A percentile compares a stretch with the other conserved stretches of the same genome.
Conservation (phyloP, 2,113 vertebrate genomes). For the Dicerorhinus sumatrensis region DNA sequence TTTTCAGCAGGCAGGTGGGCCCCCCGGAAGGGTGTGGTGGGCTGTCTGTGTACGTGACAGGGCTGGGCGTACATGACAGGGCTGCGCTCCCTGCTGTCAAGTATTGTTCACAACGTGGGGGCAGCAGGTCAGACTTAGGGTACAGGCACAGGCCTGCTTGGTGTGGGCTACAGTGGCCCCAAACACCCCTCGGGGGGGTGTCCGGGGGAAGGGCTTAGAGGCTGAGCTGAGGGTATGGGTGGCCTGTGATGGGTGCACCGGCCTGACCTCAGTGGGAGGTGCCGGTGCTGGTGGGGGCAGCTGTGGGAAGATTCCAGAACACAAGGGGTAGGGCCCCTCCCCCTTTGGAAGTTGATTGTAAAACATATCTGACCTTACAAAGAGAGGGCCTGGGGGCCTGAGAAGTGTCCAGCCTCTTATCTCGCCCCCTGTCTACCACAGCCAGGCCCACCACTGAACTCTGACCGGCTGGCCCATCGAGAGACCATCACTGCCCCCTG, state of each 20-base stretch:
- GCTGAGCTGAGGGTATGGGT: not conserved
- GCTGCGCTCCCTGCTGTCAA: accelerated
- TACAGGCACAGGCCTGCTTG: not conserved
- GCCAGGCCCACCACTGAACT: not conserved
- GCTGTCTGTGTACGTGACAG: accelerated
- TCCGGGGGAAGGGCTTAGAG: not conserved
- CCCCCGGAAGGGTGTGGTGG: not conserved
- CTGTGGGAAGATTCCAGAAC: not conserved
- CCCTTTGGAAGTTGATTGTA: not conserved
- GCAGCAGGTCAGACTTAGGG: not conserved
- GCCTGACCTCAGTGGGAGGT: too few species aligned
- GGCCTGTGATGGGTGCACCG: not conserved
- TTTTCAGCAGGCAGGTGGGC: not conserved
- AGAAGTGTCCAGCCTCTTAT: not conserved
- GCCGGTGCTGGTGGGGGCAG: accelerated
- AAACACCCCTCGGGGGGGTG: too few species aligned
- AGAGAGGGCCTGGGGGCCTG: not conserved
- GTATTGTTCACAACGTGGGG: too few species aligned
- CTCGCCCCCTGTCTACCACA: not conserved
- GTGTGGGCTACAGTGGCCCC: accelerated
- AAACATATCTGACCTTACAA: not conserved
- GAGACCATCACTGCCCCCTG: not conserved
- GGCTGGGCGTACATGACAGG: accelerated
- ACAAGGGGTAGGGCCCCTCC: not conserved
- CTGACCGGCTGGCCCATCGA: accelerated